Conservation (phyloP, 2,888 invertebrate genomes). For the Ectobius pallidus region DNA sequence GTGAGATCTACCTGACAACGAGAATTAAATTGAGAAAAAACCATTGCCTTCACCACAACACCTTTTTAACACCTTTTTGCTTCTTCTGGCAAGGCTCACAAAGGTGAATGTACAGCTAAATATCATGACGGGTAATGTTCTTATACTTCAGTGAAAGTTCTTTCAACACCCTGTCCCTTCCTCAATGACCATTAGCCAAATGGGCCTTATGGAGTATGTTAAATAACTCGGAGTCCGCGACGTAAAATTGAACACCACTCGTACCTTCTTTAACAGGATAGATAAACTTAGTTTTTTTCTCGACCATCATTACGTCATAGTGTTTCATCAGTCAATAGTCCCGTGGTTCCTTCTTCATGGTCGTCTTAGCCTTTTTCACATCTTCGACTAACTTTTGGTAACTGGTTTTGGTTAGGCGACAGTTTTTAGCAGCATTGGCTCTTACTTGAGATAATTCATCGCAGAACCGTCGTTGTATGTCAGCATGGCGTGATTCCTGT, state of each 20-base stretch:
- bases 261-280: conserved; percentile 15
- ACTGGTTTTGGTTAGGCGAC: too few relatives aligned
- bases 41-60: conserved; percentile 47
- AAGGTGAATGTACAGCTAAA: conserved; percentile 24
- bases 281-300: neutral
- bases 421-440: too few relatives aligned
- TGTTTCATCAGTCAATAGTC: neutral
- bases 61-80: conserved; percentile 45
- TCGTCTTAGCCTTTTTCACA: too few relatives aligned
- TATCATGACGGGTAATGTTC: conserved; percentile 46
- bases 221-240: conserved; percentile 45
- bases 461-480: too few relatives aligned
- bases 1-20: conserved; percentile 52
- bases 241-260: conserved; percentile 38
- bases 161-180: conserved; percentile 46
- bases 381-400: too few relatives aligned
- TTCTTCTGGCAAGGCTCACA: conserved; percentile 47
- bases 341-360: too few relatives aligned
- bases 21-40: conserved; percentile 34
- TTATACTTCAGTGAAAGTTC: conserved; percentile 46
- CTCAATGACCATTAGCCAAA: conserved; percentile 48
- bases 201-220: conserved; percentile 47
- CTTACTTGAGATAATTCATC: too few relatives aligned
- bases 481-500: too few relatives aligned
- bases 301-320: conserved; percentile 2